Percentiles rank a stretch among this genome's conserved stretches.
Conservation (phyloP, 1,140 invertebrate species). For the Drosophila bocki region DNA sequence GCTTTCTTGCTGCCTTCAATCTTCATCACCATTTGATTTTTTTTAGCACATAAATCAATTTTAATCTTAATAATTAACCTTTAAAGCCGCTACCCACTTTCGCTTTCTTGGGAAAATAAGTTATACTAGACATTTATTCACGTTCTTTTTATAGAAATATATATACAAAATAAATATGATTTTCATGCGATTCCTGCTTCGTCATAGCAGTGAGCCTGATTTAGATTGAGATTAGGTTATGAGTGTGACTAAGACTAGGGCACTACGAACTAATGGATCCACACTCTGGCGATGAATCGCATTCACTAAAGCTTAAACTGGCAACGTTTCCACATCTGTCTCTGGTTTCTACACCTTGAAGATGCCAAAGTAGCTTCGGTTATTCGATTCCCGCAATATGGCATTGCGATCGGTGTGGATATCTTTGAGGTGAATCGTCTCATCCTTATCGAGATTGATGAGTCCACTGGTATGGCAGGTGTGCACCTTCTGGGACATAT, state of each 20-base stretch:
- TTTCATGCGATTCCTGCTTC: slow-evolving; percentile 23
- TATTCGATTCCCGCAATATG: slow-evolving; percentile 88
- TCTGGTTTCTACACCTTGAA: slow-evolving; percentile 86
- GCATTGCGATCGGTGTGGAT: slow-evolving; percentile 89
- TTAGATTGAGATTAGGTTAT: slow-evolving; percentile 31
- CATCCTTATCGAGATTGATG: slow-evolving; percentile 87
- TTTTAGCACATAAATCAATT: not conserved
- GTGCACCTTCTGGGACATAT: slow-evolving; percentile 87
- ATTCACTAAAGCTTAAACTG: slow-evolving; percentile 72
- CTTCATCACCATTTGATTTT: not conserved
- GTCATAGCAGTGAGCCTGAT: slow-evolving; percentile 28
- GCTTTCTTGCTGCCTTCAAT: too few relatives aligned
- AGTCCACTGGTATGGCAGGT: slow-evolving; percentile 91
- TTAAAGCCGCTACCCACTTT: not conserved
- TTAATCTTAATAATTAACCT: not conserved
- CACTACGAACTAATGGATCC: slow-evolving; percentile 59
- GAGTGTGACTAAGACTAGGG: slow-evolving; percentile 61
- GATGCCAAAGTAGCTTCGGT: slow-evolving; percentile 92
- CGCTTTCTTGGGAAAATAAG: not conserved
- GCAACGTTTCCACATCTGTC: not conserved
- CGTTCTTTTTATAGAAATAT: slow-evolving; percentile 37
- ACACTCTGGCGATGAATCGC: slow-evolving; percentile 60
- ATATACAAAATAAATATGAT: slow-evolving; percentile 79
- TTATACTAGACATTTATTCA: slow-evolving; percentile 38
- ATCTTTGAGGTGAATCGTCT: slow-evolving; percentile 89